Percentiles rank a stretch among this genome's conserved stretches.
Evolutionary conservation across 2,113 vertebrate species (phyloP).

Genomic region (Dasyurus viverrinus): DNA sequence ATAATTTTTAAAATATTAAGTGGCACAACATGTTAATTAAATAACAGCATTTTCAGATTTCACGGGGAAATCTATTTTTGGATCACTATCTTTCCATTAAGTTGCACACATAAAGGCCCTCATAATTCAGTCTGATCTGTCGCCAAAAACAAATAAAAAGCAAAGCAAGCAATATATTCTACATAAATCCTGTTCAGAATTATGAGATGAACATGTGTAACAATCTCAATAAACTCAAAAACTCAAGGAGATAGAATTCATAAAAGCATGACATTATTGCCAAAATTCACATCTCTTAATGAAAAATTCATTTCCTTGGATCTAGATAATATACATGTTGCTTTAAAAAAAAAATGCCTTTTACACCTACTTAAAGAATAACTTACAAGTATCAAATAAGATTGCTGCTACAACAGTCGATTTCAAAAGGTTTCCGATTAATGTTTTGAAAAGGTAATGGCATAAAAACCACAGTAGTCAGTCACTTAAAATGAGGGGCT

Average conservation of each 20-base stretch:
- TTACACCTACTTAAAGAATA: conserved; percentile 13
- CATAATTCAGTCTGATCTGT: conserved; percentile 36
- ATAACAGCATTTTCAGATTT: conserved; percentile 2
- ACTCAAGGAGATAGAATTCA: conserved; percentile 16
- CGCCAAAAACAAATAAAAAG: conserved; percentile 29
- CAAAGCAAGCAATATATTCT: neutral
- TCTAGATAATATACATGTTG: neutral
- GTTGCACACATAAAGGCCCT: conserved; percentile 35
- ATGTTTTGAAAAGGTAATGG: neutral
- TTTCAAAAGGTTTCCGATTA: conserved; percentile 29
- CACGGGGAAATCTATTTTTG: conserved; percentile 26
- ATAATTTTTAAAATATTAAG: conserved; percentile 18
- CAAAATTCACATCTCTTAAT: conserved; percentile 13
- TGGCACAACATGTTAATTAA: neutral
- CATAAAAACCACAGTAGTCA: conserved; percentile 5
- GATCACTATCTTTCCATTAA: conserved; percentile 22
- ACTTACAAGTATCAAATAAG: conserved; percentile 29
- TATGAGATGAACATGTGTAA: neutral
- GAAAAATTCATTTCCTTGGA: neutral
- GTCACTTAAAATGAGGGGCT: neutral
- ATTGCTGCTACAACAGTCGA: neutral
- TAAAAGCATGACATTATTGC: conserved; percentile 6
- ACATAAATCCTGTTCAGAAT: neutral
- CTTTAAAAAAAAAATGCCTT: conserved; percentile 29
- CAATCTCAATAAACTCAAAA: conserved; percentile 54